A percentile compares a stretch with the other conserved stretches of the same genome.
Conservation (phyloP, 23 tunicate species). For the Botrylloides violaceus region DNA sequence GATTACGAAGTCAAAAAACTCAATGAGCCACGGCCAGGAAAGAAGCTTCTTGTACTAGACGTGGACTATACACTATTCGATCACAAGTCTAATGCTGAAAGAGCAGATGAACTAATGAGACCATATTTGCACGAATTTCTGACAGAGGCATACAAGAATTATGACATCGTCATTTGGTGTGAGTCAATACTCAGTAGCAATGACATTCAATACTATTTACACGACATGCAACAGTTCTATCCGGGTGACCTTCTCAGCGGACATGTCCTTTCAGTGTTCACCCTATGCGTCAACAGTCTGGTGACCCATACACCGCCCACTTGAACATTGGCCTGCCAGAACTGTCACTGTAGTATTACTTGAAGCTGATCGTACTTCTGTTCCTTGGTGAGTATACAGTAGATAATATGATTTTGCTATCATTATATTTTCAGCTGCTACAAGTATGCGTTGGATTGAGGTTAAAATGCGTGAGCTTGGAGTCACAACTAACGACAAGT, state of each 20-base stretch:
- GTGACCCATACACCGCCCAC: too few species aligned
- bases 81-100: slow-evolving; percentile 87
- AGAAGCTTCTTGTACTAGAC: slow-evolving; percentile 83
- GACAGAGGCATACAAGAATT: slow-evolving; percentile 60
- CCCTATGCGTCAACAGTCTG: too few species aligned
- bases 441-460: slow-evolving; percentile 97
- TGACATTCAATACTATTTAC: not conserved
- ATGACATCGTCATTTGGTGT: slow-evolving; percentile 97
- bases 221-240: too few species aligned
- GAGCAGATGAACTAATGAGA: slow-evolving; percentile 73
- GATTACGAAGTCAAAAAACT: slow-evolving; percentile 53
- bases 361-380: too few species aligned
- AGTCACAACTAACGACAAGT: slow-evolving; percentile 58
- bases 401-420: too few species aligned
- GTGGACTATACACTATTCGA: slow-evolving; percentile 92
- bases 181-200: slow-evolving; percentile 17
- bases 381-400: too few species aligned
- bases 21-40: slow-evolving; percentile 82
- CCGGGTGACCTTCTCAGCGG: too few species aligned
- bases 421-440: slow-evolving; percentile 54
- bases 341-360: too few species aligned
- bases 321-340: too few species aligned
- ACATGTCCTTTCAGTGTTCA: too few species aligned
- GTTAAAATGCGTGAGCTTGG: slow-evolving; percentile 94
- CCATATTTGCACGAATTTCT: slow-evolving; percentile 94